Evolutionary conservation across 2,113 vertebrate species (phyloP), one percentile per base, ranked within the genome.

Genomic region (Alosa alosa): DNA sequence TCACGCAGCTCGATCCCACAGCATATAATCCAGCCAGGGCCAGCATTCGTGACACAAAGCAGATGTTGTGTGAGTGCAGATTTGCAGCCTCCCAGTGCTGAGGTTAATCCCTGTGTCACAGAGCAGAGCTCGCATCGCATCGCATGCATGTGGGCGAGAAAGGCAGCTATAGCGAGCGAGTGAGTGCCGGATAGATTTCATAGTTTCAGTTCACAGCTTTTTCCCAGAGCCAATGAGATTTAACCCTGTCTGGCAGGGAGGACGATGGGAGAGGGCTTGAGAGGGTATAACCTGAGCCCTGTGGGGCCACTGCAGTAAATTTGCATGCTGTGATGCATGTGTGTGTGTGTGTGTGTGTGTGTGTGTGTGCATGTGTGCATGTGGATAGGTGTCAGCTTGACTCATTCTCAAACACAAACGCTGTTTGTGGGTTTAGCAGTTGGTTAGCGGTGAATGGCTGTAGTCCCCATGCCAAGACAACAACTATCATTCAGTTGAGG

Each of bases 41-140:
- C 72, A 78, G 36, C 5, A 0, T 78, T 78, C 72, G 72, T 78
- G 72, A 78, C 72, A 78, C 72, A 39, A 78, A 78, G 72, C 72
- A 78, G 72, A 78, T 78, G 72, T 78, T 39, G 72, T 78, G 72
- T 78, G 72, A 3, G 72, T 11, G 36, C 72, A 78, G 72, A 36
- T 78, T 41, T 78, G 72, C 72, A 78, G 72, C 72, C 72, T 78
- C 72, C 13, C 72, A 78, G 25, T 36, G 36, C 31, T 36, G 72
- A 78, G 72, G 72, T 78, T 78, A 78, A 78, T 78, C 72, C 72
- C 31, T 41, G 72, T 31, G 13, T 18, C 31, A 78, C 72, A 78
- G 72, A 78, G 10, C 31, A 78, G 22, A 8, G 72, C 72, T 78
- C 11, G 55, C 18, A 20, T 20, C 25, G n/a, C 13, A 36, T 39